Evolutionary conservation across 2,113 vertebrate species (phyloP), one percentile per base, ranked within the genome.

Genomic region (Mesocricetus auratus): DNA sequence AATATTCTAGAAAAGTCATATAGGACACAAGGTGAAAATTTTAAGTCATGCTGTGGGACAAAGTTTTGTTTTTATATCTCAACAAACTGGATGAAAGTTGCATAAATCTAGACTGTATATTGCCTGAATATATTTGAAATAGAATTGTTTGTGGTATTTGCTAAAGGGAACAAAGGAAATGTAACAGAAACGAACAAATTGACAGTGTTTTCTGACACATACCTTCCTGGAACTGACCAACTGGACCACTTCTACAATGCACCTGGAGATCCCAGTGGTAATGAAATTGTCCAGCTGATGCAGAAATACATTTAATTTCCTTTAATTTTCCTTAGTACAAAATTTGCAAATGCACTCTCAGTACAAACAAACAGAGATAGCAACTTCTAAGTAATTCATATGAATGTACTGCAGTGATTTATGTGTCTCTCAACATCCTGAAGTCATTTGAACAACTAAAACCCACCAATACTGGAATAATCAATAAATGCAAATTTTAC

Each of bases 181-280:
- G 1, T 11, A 81, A 39, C 7, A 91, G n/a, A 60, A 93, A 53
- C 7, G 22, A 10, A 15, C 0, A 86, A 16, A 82, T 33, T 89
- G 36, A 39, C 16, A 66, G 0, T 36, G 0, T 64, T 94, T 60
- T 50, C 26, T 79, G 79, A 53, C 9, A 24, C 60, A 56, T 3
- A 16, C 50, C 45, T 93, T 47, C 26, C 75, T 53, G 15, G 2
- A 33, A 79, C 4, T 39, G 58, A 19, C 29, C 50, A 4, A 21
- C 12, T 19, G 31, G 0, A 73, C 0, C 5, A 12, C 29, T 47
- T 79, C 60, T 45, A 13, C 1, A 1, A 0, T 2, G 7, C 2
- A 3, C 26, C 86, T 33, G 4, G 3, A 12, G 22, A 39, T n/a
- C 53, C 5, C 7, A 21, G 1, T 62, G 16, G 42, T 45, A 33